Percentiles rank a stretch among this genome's conserved stretches.
These are phyloP conservation scores for Heliconius ethilla DNA, from an alignment of 2,888 invertebrate species.

Conservation along the genomic window DNA sequence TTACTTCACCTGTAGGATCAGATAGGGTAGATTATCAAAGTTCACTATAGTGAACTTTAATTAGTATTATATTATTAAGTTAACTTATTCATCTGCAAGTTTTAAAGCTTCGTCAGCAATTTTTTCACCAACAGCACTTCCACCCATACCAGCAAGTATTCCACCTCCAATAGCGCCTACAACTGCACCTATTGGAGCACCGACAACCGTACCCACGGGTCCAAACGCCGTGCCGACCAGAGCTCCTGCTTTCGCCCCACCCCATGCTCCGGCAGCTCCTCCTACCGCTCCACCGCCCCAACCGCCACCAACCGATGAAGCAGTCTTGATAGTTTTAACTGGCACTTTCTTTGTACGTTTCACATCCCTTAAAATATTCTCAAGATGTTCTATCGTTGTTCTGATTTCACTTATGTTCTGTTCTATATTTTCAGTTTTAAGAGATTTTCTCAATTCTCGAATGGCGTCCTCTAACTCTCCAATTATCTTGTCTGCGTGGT, in stretches of 20 bases:
- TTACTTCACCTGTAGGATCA: no score
- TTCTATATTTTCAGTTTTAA: not conserved
- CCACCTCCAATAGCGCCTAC: not conserved
- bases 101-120: not conserved
- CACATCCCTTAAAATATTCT: not conserved
- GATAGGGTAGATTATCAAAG: no score
- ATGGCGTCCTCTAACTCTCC: not conserved
- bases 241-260: not conserved
- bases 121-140: not conserved
- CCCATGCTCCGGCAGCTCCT: not conserved
- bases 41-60: no score
- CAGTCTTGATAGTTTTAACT: constrained; percentile 2
- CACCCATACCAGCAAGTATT: not conserved
- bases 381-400: not conserved
- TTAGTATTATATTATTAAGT: no score
- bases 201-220: not conserved
- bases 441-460: not conserved
- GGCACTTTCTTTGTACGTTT: not conserved
- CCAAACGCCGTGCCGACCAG: not conserved
- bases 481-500: not conserved
- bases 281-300: not conserved
- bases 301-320: not conserved
- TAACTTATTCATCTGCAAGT: not conserved
- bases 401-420: not conserved
- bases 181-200: not conserved